phyloP scores from a whole-genome alignment of 2,888 invertebrate genomes.

The Ashinkailepas kermadecensis region DNA sequence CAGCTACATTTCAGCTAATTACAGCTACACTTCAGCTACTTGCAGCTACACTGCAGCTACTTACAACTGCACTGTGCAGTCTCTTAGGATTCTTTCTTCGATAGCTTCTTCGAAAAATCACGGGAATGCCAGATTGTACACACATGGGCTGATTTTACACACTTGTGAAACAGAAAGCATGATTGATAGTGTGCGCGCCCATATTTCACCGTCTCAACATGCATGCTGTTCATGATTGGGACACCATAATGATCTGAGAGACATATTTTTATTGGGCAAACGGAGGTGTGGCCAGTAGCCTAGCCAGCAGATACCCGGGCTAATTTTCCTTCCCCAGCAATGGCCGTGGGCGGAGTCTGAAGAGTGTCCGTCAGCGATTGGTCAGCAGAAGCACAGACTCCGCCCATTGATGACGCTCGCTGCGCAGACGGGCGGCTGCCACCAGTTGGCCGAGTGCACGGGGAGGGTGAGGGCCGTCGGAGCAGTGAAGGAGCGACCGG shows the following conservation, averaged over 20 bases:
- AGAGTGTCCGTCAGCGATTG: neutral
- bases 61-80: too few relatives aligned
- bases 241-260: too few relatives aligned
- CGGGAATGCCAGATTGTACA: too few relatives aligned
- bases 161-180: neutral
- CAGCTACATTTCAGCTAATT: too few relatives aligned
- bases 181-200: neutral
- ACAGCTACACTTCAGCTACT: too few relatives aligned
- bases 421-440: neutral
- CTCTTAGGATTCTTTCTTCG: too few relatives aligned
- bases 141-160: neutral
- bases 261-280: neutral
- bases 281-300: neutral
- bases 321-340: neutral
- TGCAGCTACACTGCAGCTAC: too few relatives aligned
- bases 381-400: neutral
- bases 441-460: slow-evolving; percentile 7
- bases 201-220: neutral
- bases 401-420: neutral
- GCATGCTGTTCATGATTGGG: too few relatives aligned
- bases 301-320: neutral
- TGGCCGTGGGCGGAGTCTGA: neutral
- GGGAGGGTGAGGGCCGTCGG: neutral
- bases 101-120: too few relatives aligned
- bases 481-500: neutral